Evolutionary conservation across 2,113 vertebrate species (phyloP), one percentile per base, ranked within the genome.

Genomic region (Lates calcarifer): DNA sequence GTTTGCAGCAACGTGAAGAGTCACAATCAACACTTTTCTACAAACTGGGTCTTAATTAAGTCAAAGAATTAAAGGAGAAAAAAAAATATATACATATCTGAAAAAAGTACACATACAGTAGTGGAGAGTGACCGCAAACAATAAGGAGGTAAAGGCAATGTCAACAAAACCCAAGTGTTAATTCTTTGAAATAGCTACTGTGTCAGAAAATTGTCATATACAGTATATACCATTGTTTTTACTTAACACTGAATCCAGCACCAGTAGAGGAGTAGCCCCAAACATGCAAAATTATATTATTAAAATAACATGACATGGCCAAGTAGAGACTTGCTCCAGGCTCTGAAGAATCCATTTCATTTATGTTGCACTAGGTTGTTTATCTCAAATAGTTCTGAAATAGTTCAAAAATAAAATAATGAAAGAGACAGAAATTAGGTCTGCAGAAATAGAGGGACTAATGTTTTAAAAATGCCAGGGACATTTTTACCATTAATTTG

Each of bases 261-360:
- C 43, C 45, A 22, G 20, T 20, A 47, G 45, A 47, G 2, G 45
- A 47, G 6, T 47, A 22, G 18, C 2, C 18, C 45, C 7, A 47
- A 47, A 47, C 45, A 45, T 45, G 41, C 15, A 45, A 45, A 39
- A 1, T 14, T 6, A 45, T 45, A 17, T 45, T 45, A 45, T 14
- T 17, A 45, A 5, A 49, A 22, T 6, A 49, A 53, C 9, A 7
- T 12, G n/a, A 26, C 14, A 67, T 29, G 24, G 3, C 58, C 49
- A 72, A 57, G 18, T n/a, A 49, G 12, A 65, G 20, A 20, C 58
- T 66, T 31, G 37, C 39, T 49, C 13, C 51, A 65, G 67, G 53
- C 33, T 66, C 10, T 18, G 2, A 58, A 22, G 18, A 77, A 57
- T 39, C 22, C 2, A 31, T 57, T 76, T 47, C 12, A 64, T 70